phyloP scores from a whole-genome alignment of 2,888 invertebrate species.

The Torymus tubicola region DNA sequence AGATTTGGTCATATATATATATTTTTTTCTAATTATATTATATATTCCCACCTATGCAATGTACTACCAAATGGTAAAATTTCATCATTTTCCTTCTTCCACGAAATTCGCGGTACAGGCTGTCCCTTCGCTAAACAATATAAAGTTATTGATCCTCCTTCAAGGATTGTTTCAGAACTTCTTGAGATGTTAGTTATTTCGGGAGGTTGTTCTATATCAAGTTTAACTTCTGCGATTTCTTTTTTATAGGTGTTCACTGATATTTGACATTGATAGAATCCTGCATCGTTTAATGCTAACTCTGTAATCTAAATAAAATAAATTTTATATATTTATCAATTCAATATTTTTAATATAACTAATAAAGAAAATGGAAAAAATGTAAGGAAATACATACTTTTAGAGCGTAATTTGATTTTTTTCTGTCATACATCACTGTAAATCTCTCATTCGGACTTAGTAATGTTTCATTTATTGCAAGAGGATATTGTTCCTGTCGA shows the following conservation, averaged over 20 bases:
- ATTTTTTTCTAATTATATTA: no score
- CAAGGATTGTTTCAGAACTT: not conserved
- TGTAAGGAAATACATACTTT: slow-evolving; percentile 4
- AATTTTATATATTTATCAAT: not conserved
- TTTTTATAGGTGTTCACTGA: not conserved
- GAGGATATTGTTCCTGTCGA: no score
- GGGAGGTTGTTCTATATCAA: slow-evolving; percentile 18
- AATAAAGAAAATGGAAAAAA: not conserved
- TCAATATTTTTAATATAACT: no score
- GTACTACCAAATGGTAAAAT: slow-evolving; percentile 7
- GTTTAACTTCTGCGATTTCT: slow-evolving; percentile 12
- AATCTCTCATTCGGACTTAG: not conserved
- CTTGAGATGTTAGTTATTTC: slow-evolving; percentile 17
- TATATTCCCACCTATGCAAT: no score
- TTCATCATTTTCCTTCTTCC: slow-evolving; percentile 24
- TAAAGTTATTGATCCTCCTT: slow-evolving; percentile 21
- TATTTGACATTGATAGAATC: slow-evolving; percentile 31
- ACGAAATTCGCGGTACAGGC: slow-evolving; percentile 15
- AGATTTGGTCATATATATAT: no score
- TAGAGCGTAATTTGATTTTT: slow-evolving; percentile 2
- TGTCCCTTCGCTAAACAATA: slow-evolving; percentile 29
- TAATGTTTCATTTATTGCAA: not conserved
- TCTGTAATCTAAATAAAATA: slow-evolving; percentile 15
- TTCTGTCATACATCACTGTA: slow-evolving; percentile 2
- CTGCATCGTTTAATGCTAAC: slow-evolving; percentile 11